These are phyloP conservation scores for Galagoides demidoff DNA, from an alignment of 2,797 vertebrate species.

Conservation along the genomic window DNA sequence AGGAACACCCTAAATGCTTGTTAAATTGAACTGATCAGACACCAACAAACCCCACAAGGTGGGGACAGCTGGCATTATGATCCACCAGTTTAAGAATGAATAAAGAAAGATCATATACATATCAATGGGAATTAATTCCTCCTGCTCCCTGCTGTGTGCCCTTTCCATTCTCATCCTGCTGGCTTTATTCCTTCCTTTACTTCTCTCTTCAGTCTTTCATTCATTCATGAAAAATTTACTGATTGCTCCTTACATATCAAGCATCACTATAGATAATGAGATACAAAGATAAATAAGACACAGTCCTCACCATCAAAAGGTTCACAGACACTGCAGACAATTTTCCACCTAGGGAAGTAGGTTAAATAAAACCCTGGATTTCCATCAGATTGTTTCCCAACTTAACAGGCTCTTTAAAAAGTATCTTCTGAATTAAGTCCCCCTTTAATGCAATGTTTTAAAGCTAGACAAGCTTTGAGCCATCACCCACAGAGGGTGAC, in stretches of 20 bases:
- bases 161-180: background rate
- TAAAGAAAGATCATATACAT: background rate
- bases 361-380: slow-evolving; percentile 32
- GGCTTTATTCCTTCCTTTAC: slow-evolving; percentile 19
- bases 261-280: background rate
- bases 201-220: background rate
- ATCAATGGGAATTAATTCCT: background rate
- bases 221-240: background rate
- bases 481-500: background rate
- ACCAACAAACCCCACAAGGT: background rate
- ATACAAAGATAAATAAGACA: background rate
- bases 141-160: background rate
- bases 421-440: background rate
- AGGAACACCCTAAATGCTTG: background rate
- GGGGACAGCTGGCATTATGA: background rate
- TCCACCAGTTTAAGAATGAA: background rate
- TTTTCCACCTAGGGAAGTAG: background rate
- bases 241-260: background rate
- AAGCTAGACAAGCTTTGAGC: background rate
- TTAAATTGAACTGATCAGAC: slow-evolving; percentile 9
- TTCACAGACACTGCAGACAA: background rate
- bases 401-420: slow-evolving; percentile 17
- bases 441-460: background rate
- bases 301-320: background rate
- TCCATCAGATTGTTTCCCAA: slow-evolving; percentile 24